Evolutionary conservation across 2,888 invertebrate species (phyloP), one percentile per base, ranked within the genome.

Genomic region (Ametastegia equiseti): DNA sequence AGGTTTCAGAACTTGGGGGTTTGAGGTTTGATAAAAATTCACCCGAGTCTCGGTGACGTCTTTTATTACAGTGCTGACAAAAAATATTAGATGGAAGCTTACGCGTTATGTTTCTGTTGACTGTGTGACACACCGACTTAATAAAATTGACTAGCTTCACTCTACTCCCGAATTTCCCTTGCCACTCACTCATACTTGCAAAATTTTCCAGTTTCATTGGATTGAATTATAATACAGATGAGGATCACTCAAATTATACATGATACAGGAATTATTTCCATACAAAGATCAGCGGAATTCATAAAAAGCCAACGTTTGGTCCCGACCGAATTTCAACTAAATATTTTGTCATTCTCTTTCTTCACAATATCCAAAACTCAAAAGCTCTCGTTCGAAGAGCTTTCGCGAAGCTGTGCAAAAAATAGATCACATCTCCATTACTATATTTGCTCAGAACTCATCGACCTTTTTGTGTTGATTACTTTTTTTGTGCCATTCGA

Each of bases 41-140:
- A 67, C 67, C 36, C 19, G 67, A 39, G 67, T 65, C 36, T 36
- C 65, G 3, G 65, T 67, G 67, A 67, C 67, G 39, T 39, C 19
- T 67, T 67, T 67, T 67, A 67, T 67, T 67, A 39, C 67, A 19
- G 39, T 67, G 39, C 67, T 67, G 67, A 36, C 39, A 36, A 39
- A 67, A 63, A 67, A 67, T 67, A 67, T 67, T 67, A 39, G 67
- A 67, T 67, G 19, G 39, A 6, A 23, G 67, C 39, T 67, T 36
- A 67, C 19, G 67, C 39, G 67, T 39, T 67, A 39, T 67, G 19
- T 67, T 67, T 67, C 36, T 67, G 36, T 67, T 67, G 23, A 39
- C 67, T 67, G 36, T 67, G 36, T 60, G 27, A 60, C 30, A 60
- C 15, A 60, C 60, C 15, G 60, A 60, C 60, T 60, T 30, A 60